Conservation (phyloP, 2,888 invertebrate genomes). For the Sabatieria punctata region DNA sequence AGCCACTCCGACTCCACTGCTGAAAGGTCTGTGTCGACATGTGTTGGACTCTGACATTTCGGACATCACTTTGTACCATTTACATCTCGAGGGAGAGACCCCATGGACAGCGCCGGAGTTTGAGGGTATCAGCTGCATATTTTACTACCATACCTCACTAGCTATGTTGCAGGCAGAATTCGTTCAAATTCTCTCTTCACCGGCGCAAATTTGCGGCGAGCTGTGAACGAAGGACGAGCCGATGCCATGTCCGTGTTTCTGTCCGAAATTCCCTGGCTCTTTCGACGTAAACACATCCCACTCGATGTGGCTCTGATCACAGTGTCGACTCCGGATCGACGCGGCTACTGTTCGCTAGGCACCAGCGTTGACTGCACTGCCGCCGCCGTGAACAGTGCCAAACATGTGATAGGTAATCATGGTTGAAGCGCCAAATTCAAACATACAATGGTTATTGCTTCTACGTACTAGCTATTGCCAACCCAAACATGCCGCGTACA, state of each 20-base stretch:
- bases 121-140: constrained; percentile 44
- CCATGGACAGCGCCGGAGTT: constrained; percentile 54
- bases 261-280: constrained; percentile 73
- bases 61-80: constrained; percentile 66
- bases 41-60: constrained; percentile 55
- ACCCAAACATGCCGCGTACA: constrained; percentile 73
- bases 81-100: constrained; percentile 74
- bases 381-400: constrained; percentile 63
- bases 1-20: constrained; percentile 64
- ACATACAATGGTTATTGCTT: too few relatives aligned
- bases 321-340: constrained; percentile 68
- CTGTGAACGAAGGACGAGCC: constrained; percentile 52
- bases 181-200: constrained; percentile 65
- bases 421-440: too few relatives aligned
- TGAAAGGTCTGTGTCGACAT: constrained; percentile 61
- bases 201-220: constrained; percentile 71
- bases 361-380: constrained; percentile 82
- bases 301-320: constrained; percentile 51
- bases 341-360: constrained; percentile 79
- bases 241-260: constrained; percentile 79
- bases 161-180: constrained; percentile 49
- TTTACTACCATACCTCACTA: too few relatives aligned
- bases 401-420: constrained; percentile 66
- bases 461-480: constrained; percentile 44
- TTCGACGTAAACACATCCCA: constrained; percentile 58